Evolutionary conservation across 2,797 vertebrate genomes (phyloP).

Genomic region (Rhinatrema bivittatum): DNA sequence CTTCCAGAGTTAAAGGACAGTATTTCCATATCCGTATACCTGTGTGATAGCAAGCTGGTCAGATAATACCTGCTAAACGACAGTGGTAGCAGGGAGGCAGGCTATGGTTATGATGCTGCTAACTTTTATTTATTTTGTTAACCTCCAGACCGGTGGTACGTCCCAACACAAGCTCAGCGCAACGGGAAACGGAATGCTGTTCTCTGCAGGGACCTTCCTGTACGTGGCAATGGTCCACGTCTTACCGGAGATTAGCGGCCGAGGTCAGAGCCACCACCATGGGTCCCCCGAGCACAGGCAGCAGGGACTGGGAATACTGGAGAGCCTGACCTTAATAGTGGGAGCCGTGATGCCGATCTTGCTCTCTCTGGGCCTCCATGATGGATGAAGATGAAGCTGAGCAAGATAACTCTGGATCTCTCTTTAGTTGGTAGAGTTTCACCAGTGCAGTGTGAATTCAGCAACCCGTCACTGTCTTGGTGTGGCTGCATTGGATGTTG

Average conservation of each 20-base stretch:
- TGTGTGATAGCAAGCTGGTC: too few species aligned
- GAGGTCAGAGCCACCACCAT: slow-evolving; percentile 18
- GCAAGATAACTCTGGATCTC: too few species aligned
- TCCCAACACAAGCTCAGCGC: slow-evolving; percentile 43
- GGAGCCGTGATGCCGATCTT: slow-evolving; percentile 53
- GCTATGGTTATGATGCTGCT: too few species aligned
- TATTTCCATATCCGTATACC: too few species aligned
- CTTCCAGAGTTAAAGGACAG: too few species aligned
- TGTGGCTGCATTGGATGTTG: too few species aligned
- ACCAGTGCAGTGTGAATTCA: too few species aligned
- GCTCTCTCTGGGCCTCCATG: slow-evolving; percentile 47
- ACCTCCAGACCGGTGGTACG: slow-evolving; percentile 41
- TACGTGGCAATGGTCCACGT: slow-evolving; percentile 60
- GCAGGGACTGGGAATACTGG: slow-evolving; percentile 40
- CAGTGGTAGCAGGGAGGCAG: too few species aligned
- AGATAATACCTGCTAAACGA: too few species aligned
- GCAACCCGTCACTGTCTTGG: too few species aligned
- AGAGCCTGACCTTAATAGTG: slow-evolving; percentile 56
- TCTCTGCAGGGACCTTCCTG: slow-evolving; percentile 62
- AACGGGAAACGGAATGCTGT: slow-evolving; percentile 60
- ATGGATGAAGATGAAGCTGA: slow-evolving; percentile 15
- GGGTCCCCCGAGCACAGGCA: slow-evolving; percentile 10
- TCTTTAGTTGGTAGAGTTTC: too few species aligned
- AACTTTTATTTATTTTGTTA: background rate
- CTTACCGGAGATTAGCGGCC: slow-evolving; percentile 55